These are phyloP conservation scores for Apodemia hepburni DNA, from an alignment of 2,888 invertebrate species.

Conservation along the genomic window DNA sequence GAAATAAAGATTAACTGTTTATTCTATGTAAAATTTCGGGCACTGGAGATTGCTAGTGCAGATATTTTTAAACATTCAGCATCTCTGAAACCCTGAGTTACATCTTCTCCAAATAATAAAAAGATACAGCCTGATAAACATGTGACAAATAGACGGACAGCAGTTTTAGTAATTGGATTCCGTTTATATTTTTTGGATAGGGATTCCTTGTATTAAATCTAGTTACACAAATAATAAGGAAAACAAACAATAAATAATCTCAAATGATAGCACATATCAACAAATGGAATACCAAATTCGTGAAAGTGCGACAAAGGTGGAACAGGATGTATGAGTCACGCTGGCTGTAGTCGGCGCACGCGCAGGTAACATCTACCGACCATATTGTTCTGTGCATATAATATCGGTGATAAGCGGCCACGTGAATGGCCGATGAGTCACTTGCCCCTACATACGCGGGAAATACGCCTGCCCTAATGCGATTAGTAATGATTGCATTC, in stretches of 20 bases:
- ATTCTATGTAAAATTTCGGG: too few relatives aligned
- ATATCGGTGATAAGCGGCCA: conserved; percentile 59
- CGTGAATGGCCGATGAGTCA: conserved; percentile 68
- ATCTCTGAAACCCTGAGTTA: too few relatives aligned
- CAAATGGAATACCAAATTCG: conserved; percentile 39
- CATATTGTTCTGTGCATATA: conserved; percentile 43
- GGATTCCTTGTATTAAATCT: too few relatives aligned
- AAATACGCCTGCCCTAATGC: conserved; percentile 19
- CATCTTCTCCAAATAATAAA: too few relatives aligned
- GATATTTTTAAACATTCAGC: too few relatives aligned
- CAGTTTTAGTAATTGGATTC: too few relatives aligned
- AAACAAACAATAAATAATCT: conserved; percentile 3
- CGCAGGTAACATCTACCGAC: conserved; percentile 65
- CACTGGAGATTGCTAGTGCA: too few relatives aligned
- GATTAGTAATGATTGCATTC: background rate
- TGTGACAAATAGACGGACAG: too few relatives aligned
- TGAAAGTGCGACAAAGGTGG: conserved; percentile 65
- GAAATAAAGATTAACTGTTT: too few relatives aligned
- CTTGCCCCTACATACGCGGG: conserved; percentile 29
- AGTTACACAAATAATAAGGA: conserved; percentile 4
- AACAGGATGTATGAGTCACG: conserved; percentile 73
- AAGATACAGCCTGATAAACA: too few relatives aligned
- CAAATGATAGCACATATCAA: conserved; percentile 18
- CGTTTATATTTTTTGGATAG: too few relatives aligned
- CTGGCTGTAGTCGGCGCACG: conserved; percentile 59